These are phyloP conservation scores for Alcedo atthis DNA, from an alignment of 2,797 vertebrate genomes.

Conservation along the genomic window DNA sequence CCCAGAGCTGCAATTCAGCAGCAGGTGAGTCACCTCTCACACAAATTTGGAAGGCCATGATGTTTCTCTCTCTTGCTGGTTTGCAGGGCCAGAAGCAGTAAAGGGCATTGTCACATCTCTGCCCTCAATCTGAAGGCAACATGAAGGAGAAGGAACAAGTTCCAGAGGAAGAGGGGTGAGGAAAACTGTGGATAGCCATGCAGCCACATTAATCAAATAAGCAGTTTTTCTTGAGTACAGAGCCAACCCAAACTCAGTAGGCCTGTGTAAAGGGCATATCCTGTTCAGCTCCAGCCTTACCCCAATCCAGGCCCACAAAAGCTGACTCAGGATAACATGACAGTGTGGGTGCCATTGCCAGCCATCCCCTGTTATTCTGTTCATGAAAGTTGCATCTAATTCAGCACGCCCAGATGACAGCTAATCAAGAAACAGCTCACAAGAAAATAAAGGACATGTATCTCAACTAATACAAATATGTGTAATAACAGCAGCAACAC, in stretches of 20 bases:
- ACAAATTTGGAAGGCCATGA: background rate
- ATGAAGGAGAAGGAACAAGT: background rate
- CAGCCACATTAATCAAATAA: background rate
- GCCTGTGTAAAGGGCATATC: background rate
- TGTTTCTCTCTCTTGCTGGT: background rate
- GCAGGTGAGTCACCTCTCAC: background rate
- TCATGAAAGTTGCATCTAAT: background rate
- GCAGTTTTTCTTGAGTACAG: background rate
- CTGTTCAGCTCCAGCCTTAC: background rate
- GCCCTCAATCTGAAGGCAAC: background rate
- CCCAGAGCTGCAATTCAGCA: background rate
- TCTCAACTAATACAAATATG: background rate
- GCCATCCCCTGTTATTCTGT: background rate
- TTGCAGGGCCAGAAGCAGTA: background rate
- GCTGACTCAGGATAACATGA: background rate
- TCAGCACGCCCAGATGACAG: background rate
- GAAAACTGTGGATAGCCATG: background rate
- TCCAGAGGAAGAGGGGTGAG: background rate
- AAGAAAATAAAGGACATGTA: background rate
- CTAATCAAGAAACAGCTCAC: conserved; percentile 1
- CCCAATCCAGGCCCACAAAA: background rate
- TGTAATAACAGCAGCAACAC: background rate
- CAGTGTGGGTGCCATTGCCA: background rate
- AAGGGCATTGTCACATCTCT: background rate
- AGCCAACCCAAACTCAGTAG: background rate